A percentile compares a stretch with the other conserved stretches of the same genome.
Conservation (phyloP, 2,888 invertebrate species). For the Trypoxylon attenuatum region DNA sequence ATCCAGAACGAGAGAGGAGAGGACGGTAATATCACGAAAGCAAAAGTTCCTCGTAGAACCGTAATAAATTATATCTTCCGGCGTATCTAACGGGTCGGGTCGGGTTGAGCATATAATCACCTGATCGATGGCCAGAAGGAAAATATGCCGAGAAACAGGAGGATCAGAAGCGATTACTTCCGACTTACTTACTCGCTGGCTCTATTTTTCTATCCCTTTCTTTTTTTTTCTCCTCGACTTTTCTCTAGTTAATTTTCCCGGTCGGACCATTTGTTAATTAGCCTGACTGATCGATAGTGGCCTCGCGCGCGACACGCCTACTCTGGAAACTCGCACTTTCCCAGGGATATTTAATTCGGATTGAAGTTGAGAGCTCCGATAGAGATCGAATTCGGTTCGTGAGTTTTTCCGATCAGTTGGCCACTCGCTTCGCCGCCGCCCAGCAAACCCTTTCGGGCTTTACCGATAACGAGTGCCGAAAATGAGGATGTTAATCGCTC, state of each 20-base stretch:
- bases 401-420: background rate
- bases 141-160: background rate
- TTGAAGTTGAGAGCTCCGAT: background rate
- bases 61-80: slow-evolving; percentile 35
- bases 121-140: slow-evolving; percentile 36
- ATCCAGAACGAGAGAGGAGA: too few relatives aligned
- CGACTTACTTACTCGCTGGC: slow-evolving; percentile 2
- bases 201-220: background rate
- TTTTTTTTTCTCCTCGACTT: background rate
- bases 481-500: too few relatives aligned
- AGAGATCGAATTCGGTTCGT: background rate
- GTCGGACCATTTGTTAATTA: too few relatives aligned
- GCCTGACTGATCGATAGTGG: too few relatives aligned
- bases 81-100: slow-evolving; percentile 31
- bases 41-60: background rate
- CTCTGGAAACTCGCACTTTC: too few relatives aligned
- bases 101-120: slow-evolving; percentile 32
- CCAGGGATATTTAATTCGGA: too few relatives aligned
- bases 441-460: too few relatives aligned
- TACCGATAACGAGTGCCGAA: too few relatives aligned
- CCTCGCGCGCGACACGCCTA: too few relatives aligned
- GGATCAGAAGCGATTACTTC: slow-evolving; percentile 35
- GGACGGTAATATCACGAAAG: background rate
- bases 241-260: background rate
- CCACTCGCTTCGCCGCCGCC: too few relatives aligned